Evolutionary conservation across 1,140 invertebrate species (phyloP).

Genomic region (Rhysida immarginata): DNA sequence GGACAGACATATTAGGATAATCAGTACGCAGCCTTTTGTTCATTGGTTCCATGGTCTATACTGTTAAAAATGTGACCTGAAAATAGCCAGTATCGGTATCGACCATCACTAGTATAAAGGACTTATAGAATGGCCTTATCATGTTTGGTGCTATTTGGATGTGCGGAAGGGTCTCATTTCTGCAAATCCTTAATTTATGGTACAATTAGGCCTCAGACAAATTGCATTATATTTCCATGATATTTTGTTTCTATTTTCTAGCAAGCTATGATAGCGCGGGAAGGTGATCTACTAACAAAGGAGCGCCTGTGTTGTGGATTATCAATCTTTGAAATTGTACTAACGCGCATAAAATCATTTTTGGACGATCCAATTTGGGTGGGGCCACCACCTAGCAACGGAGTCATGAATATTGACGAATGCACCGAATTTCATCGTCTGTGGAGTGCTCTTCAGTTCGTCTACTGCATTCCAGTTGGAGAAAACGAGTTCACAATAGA

Average conservation of each 20-base stretch:
- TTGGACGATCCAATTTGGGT: constrained; percentile 81
- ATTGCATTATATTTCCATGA: not conserved
- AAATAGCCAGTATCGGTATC: too few species aligned
- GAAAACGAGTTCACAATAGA: constrained; percentile 95
- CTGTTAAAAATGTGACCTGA: too few species aligned
- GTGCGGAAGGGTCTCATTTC: too few species aligned
- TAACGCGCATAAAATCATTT: constrained; percentile 69
- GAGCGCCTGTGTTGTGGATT: constrained; percentile 96
- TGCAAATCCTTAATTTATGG: not conserved
- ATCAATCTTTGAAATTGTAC: constrained; percentile 84
- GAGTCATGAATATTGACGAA: constrained; percentile 91
- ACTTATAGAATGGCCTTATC: too few species aligned
- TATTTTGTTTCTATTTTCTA: constrained; percentile 28
- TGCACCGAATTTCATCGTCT: constrained; percentile 94
- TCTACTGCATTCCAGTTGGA: constrained; percentile 93
- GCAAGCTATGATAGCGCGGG: constrained; percentile 80
- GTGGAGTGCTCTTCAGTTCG: constrained; percentile 97
- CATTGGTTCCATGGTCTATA: too few species aligned
- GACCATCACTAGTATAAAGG: too few species aligned
- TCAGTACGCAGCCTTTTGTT: too few species aligned
- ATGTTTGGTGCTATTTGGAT: too few species aligned
- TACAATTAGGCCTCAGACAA: not conserved
- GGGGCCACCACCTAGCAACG: constrained; percentile 71
- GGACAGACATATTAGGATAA: too few species aligned
- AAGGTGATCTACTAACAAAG: constrained; percentile 88